Evolutionary conservation across 2,888 invertebrate species (phyloP), one percentile per base, ranked within the genome.

Genomic region (Hedya salicella): DNA sequence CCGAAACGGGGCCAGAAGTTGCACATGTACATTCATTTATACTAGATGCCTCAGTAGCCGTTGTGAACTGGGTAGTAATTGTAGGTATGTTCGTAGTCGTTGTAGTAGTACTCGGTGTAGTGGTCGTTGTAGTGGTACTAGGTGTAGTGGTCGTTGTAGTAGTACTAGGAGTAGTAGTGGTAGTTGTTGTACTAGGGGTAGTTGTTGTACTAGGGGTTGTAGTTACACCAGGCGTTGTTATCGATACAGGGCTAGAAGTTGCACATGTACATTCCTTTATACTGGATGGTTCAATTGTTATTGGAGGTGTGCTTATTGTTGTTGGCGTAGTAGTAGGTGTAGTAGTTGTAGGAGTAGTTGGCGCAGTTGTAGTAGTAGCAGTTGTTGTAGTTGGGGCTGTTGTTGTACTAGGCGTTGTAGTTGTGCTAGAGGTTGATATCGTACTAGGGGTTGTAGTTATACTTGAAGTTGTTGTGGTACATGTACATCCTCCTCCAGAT

Each of bases 111-210:
- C 56, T 48, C 21, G 30, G 9, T 14, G 59, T 36, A 6, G 65
- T 42, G 19, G 56, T 63, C 17, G 60, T 68, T n/a, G 65, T 62
- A 66, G 62, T 64, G 19, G 62, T 66, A 14, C 61, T 62, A 1
- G 59, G 42, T 9, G 14, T 42, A 16, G 48, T 25, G 32, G 54
- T 53, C 1, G 8, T 39, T 19, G 19, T 13, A 13, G 39, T 52
- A 6, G 52, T 52, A 4, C 30, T 50, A 32, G n/a, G 40, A 54
- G 59, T 30, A 13, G 53, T 62, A 25, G 17, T 65, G 49, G 50
- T 57, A 19, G 48, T 40, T 36, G 62, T 57, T 48, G 49, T 60
- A 39, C 49, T 17, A 9, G 62, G 21, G 53, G 40, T 36, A 14
- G 17, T 57, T 13, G 53, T 17, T 8, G 11, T 30, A 19, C n/a